Evolutionary conservation across 1,140 invertebrate genomes (phyloP), one percentile per base, ranked within the genome.

Genomic region (Melipona quadrifasciata): DNA sequence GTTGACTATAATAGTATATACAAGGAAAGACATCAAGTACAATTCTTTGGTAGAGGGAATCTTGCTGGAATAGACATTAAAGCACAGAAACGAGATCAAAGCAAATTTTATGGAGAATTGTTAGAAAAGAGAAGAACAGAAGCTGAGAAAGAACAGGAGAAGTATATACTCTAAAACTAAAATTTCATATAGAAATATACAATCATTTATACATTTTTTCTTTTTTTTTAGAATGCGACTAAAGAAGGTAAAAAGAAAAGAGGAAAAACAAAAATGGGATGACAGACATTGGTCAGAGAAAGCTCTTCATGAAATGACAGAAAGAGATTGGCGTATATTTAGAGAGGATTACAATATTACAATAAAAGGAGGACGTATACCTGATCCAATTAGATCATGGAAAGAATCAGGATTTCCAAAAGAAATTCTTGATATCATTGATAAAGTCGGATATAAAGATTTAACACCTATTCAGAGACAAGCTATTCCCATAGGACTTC

Each of bases 251-350:
- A 98, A 98, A 91, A 97, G 97, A 91, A 98, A 98, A 93, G 99
- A 99, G 95, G 99, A 99, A 86, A 99, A 99, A 95, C 98, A 99
- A 93, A 98, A 98, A 92, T 99, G 98, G 98, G 99, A 99, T 95
- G 99, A 99, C 93, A 96, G 99, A 47, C 99, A 99, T 95, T 99
- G 99, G 99, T 98, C 97, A 27, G 98, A 99, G 90, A 99, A 99
- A 95, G 96, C 96, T 19, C 92, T 97, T 0, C 96, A 97, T 75
- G 99, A 99, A 95, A 99, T 99, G 99, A 99, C 98, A 17, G 99
- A 99, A 93, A 96, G 99, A 92, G 99, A 99, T 95, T 99, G 99
- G 99, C 96, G 99, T 93, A 99, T 99, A 91, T 99, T 99, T 92
- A 96, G 99, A 86, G 99, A 99, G 95, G 99, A 99, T 95, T 99